phyloP scores from a whole-genome alignment of 2,797 vertebrate species.

The Sebastes trivittatus region DNA sequence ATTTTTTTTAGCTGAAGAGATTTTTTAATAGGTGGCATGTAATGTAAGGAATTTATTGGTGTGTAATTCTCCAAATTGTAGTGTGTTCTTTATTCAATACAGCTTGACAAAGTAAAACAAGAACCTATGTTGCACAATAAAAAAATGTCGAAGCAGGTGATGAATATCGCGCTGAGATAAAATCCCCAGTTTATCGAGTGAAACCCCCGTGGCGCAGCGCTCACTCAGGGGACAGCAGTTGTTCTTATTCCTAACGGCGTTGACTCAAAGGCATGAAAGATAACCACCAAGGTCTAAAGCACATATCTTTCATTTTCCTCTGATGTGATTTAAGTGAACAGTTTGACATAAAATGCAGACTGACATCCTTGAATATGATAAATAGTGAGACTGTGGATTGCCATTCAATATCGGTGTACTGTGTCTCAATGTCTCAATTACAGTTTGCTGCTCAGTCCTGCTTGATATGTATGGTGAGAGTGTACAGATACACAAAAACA shows the following conservation, averaged over 20 bases:
- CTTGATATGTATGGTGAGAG: neutral
- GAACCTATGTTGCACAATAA: slow-evolving; percentile 18
- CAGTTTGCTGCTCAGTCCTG: neutral
- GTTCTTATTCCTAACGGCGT: slow-evolving; percentile 3
- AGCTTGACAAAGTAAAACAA: slow-evolving; percentile 23
- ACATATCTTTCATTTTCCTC: slow-evolving; percentile 7
- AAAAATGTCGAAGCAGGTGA: slow-evolving; percentile 29
- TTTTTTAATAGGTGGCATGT: neutral
- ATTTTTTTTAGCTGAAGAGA: neutral
- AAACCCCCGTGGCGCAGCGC: slow-evolving; percentile 3
- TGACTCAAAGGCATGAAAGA: slow-evolving; percentile 31
- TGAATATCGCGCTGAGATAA: slow-evolving; percentile 42
- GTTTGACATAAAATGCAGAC: neutral
- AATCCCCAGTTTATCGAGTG: slow-evolving; percentile 21
- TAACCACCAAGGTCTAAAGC: slow-evolving; percentile 31
- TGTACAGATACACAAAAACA: neutral
- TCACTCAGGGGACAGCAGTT: slow-evolving; percentile 17
- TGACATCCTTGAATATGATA: neutral
- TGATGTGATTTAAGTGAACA: slow-evolving; percentile 14
- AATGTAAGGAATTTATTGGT: neutral
- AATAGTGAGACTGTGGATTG: neutral
- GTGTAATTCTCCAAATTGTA: neutral
- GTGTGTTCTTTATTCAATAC: neutral
- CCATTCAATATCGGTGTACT: neutral
- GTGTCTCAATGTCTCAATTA: neutral